Conservation (phyloP, 37 sponge, comb jelly and placozoan genomes). For the Halisarca cf. caerulea region DNA sequence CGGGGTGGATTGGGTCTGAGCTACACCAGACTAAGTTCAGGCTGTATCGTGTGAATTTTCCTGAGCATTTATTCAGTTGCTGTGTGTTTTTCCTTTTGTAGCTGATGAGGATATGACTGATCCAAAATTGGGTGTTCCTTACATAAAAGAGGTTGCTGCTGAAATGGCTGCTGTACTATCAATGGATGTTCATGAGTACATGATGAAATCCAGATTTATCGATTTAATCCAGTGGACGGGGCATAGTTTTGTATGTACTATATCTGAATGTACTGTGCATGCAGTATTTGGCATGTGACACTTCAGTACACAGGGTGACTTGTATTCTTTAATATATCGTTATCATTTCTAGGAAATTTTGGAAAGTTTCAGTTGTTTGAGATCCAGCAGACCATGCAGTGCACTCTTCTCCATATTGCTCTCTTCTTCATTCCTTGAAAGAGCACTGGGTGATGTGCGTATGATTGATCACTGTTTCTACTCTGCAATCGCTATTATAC, state of each 20-base stretch:
- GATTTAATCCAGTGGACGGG: neutral
- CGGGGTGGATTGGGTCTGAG: too few relatives aligned
- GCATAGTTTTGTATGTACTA: neutral
- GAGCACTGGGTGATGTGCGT: slow-evolving; percentile 80
- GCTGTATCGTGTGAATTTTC: too few relatives aligned
- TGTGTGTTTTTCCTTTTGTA: too few relatives aligned
- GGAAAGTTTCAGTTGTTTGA: slow-evolving; percentile 18
- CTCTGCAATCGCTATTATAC: too few relatives aligned
- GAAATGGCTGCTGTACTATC: neutral
- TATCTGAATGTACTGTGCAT: neutral
- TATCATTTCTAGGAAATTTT: slow-evolving; percentile 40
- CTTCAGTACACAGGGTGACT: too few relatives aligned
- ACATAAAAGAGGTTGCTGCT: neutral
- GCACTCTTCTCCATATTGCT: slow-evolving; percentile 36
- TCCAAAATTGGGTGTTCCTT: neutral
- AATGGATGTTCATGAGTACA: neutral
- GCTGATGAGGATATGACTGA: too few relatives aligned
- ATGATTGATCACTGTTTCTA: neutral
- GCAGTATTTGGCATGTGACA: too few relatives aligned
- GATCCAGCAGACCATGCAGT: neutral
- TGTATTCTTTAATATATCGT: too few relatives aligned
- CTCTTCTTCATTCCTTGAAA: slow-evolving; percentile 58
- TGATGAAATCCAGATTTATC: neutral
- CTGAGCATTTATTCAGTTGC: too few relatives aligned
- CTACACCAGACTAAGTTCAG: too few relatives aligned